Evolutionary conservation across 2,113 vertebrate genomes (phyloP), one percentile per base, ranked within the genome.

Genomic region (Paradoxurus hermaphroditus): DNA sequence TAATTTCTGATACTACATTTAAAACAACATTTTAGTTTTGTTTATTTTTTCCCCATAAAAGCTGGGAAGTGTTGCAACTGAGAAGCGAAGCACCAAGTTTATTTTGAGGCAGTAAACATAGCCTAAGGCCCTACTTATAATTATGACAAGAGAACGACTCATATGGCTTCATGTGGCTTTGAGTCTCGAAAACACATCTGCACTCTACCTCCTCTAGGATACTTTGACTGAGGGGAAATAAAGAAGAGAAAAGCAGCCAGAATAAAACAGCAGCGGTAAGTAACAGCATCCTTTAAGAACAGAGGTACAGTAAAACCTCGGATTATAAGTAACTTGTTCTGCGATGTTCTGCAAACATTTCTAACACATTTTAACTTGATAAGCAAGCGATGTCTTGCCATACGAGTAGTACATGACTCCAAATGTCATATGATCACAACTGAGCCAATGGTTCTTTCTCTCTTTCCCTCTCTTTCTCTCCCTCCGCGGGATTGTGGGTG

Each of bases 121-220:
- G 97, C 97, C 97, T 92, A 95, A 96, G 97, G 97, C 95, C 95
- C 92, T 95, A 96, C 94, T 97, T 96, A 92, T 78, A 97, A 97
- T 98, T 97, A 97, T 92, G 90, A 97, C 89, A 95, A 95, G 87
- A 97, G 93, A 98, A 96, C 97, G 95, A 95, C 94, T 98, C 96
- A 36, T 96, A 96, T 97, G 92, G 90, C 83, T 97, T 97, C 94
- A 88, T 85, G 91, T 93, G 95, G 94, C 87, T 95, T 98, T 90
- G 92, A 98, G 81, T 98, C 82, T 90, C 95, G 97, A 97, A 98
- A 97, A 97, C 97, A 97, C 97, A 97, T 98, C 96, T 97, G 94
- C 39, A 98, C 93, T 88, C 92, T 95, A 98, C 97, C 97, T 98
- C 96, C 94, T 70, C 36, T 63, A 82, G 70, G 97, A 96, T 92